Evolutionary conservation across 2,888 invertebrate species (phyloP).

Genomic region (Idaea dimidiata): DNA sequence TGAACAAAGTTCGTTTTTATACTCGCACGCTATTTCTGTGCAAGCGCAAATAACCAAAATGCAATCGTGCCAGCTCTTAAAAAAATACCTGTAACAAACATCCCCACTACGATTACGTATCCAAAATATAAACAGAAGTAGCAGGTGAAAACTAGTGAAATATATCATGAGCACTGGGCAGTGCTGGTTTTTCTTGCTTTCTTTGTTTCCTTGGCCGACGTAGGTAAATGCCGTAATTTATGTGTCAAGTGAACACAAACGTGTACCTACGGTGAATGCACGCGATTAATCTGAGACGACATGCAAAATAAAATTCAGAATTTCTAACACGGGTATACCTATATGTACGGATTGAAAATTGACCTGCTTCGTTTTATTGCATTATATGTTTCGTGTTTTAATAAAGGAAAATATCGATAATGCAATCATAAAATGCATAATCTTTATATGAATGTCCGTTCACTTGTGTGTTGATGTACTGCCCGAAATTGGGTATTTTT

Average conservation of each 20-base stretch:
- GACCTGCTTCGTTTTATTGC: not conserved
- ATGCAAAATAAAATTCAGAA: not conserved
- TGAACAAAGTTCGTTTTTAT: no score
- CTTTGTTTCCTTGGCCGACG: slow-evolving; percentile 6
- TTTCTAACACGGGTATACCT: not conserved
- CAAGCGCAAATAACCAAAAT: no score
- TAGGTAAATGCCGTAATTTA: slow-evolving; percentile 3
- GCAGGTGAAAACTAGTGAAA: not conserved
- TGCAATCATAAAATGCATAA: no score
- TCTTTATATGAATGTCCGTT: no score
- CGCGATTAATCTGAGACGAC: slow-evolving; percentile 2
- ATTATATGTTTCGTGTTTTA: no score
- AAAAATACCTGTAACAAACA: no score
- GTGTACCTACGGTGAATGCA: slow-evolving; percentile 4
- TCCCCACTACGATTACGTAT: not conserved
- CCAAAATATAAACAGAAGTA: not conserved
- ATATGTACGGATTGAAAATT: not conserved
- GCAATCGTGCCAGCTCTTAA: no score
- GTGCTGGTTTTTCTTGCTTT: not conserved
- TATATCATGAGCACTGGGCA: not conserved
- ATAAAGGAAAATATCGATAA: no score
- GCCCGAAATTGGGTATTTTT: no score
- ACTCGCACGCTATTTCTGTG: no score
- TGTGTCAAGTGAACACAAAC: slow-evolving; percentile 5
- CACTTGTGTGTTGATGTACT: no score